Base-by-base conservation (phyloP, 2,113 vertebrate genomes). In the Panurus biarmicus region DNA sequence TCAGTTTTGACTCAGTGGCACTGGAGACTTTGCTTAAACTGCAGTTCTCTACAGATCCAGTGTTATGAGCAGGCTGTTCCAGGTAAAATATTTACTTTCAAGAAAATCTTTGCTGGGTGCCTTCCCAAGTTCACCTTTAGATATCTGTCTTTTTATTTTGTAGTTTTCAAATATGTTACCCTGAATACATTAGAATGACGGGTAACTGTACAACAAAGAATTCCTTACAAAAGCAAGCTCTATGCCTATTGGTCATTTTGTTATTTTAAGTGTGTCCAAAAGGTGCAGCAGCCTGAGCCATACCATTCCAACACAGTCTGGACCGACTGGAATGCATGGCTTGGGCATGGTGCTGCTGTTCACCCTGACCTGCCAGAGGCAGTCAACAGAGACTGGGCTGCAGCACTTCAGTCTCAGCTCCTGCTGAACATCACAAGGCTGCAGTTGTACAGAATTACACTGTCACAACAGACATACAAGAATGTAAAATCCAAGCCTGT, bases 271-370 rank as follows among this genome's bases (percentile, higher is more conserved):
- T 7, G 13, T 72, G 26, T 71, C 22, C 28, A 67, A n/a, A 90
- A 42, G 0, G 0, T 65, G 58, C 50, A 73, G 82, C 50, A 61
- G 69, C 17, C 72, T 40, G 48, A 76, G 36, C 61, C 8, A 5
- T 3, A 23, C 33, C 11, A 3, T 58, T 81, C 56, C 26, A 42
- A 12, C 11, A 24, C 3, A 40, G 29, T 16, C 11, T 66, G 47
- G 44, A 62, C 23, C 0, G 0, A 33, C 35, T 66, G 11, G 0
- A 44, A 6, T 64, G 70, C 28, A 11, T 21, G 28, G 69, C 23
- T 50, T 48, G 21, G 42, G 58, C 24, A 20, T 42, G 6, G 1
- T 12, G 26, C 35, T 74, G 85, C 60, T 70, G 36, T 70, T 85
- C 19, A 28, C 26, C 23, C 26, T 38, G 47, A 17, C 10, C 50